These are phyloP conservation scores for Gryon sp. DNA, from an alignment of 1,140 invertebrate species.

Conservation along the genomic window DNA sequence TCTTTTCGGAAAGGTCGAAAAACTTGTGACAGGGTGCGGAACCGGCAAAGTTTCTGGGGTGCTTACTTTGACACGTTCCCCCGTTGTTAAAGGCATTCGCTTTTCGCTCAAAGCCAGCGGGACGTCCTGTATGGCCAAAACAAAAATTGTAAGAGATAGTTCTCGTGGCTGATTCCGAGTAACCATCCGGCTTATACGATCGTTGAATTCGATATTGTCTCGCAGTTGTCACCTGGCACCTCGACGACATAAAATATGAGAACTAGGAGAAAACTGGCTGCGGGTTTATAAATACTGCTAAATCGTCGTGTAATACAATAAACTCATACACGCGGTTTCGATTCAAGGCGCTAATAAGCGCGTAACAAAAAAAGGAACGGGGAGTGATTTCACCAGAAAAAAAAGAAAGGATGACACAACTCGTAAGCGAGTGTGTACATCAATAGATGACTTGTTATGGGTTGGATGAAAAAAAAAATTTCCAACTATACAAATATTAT, in stretches of 20 bases:
- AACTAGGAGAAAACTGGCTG: constrained; percentile 37
- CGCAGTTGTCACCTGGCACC: constrained; percentile 65
- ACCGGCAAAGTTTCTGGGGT: constrained; percentile 41
- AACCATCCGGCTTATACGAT: constrained; percentile 61
- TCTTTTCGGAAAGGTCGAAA: constrained; percentile 45
- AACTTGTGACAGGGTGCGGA: constrained; percentile 50
- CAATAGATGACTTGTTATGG: constrained; percentile 32
- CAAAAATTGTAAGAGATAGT: constrained; percentile 64
- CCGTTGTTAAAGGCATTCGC: constrained; percentile 68
- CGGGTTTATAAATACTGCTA: constrained; percentile 53
- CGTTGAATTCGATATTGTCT: constrained; percentile 60
- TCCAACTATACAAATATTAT: constrained; percentile 52
- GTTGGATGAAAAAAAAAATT: constrained; percentile 14
- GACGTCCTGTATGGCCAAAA: constrained; percentile 68
- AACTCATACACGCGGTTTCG: constrained; percentile 42
- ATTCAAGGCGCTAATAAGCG: constrained; percentile 57
- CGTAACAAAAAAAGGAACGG: constrained; percentile 35
- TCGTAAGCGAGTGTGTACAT: constrained; percentile 6
- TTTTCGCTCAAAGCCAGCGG: constrained; percentile 70
- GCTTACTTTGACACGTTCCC: constrained; percentile 76
- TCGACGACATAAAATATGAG: constrained; percentile 61
- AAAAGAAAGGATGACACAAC: constrained; percentile 34
- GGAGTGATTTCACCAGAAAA: constrained; percentile 27
- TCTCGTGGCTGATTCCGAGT: constrained; percentile 60
- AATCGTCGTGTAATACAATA: constrained; percentile 47